Evolutionary conservation across 2,113 vertebrate genomes (phyloP), one percentile per base, ranked within the genome.

Genomic region (Heterochromis multidens): DNA sequence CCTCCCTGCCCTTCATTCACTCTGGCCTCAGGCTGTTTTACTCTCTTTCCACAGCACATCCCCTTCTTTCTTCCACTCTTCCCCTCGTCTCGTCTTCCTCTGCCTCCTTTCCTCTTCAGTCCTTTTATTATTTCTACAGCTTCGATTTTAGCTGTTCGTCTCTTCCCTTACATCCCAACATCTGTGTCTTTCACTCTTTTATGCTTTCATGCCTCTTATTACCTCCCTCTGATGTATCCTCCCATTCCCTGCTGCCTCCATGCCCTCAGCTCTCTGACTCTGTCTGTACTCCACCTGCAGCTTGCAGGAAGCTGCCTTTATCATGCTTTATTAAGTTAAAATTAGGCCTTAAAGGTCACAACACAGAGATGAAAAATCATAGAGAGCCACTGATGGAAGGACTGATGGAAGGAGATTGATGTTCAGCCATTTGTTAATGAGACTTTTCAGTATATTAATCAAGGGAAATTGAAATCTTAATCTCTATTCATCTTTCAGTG

Each of bases 181-280:
- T 91, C 90, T 84, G 85, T 79, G 80, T 80, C 86, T 86, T 84
- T 88, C 81, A 59, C 7, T 25, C 79, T 82, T 67, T 77, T 1
- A 23, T 78, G 59, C 59, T 85, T 77, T 85, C 17, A 27, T 81
- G 72, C 33, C 43, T 78, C 61, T 57, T 63, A 58, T 65, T 67
- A 43, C 82, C 52, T 89, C 46, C 74, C 60, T 63, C 81, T 77
- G 40, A 33, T 59, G 33, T 27, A 13, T 59, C 21, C 27, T 27
- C 49, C 85, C 14, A 54, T 14, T 35, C 33, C 54, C 70, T 74
- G 57, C 67, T 43, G n/a, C 54, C 57, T 79, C 13, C 12, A n/a
- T 10, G 10, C 37, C 72, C 43, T 82, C 46, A 62, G 56, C 60
- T 78, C 29, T 80, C 37, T 80, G 63, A 60, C 59, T 25, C 56